A percentile compares a stretch with the other conserved stretches of the same genome.
phyloP scores from a whole-genome alignment of 2,797 vertebrate species.

The Pogoniulus pusillus region DNA sequence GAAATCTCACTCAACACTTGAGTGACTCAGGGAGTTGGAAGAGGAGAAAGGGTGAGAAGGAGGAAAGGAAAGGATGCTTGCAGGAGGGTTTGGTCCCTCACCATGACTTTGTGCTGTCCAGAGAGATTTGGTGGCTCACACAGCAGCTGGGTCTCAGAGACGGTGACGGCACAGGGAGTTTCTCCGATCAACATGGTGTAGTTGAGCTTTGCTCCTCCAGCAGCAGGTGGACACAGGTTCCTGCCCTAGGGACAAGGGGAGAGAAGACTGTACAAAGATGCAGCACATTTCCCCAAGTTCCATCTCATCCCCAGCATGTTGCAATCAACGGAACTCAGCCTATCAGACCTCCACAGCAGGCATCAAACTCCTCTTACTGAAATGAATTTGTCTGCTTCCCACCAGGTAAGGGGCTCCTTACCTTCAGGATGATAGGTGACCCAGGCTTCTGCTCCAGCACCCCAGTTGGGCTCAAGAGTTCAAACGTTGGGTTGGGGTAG shows the following conservation, averaged over 20 bases:
- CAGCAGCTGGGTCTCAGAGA: slow-evolving; percentile 96
- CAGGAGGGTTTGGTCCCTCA: background rate
- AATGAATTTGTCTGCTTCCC: background rate
- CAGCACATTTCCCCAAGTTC: background rate
- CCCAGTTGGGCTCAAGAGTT: slow-evolving; percentile 88
- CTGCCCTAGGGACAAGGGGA: slow-evolving; percentile 83
- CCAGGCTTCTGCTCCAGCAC: slow-evolving; percentile 96
- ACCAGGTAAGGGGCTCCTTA: slow-evolving; percentile 8
- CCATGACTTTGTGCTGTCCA: slow-evolving; percentile 93
- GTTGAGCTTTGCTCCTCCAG: slow-evolving; percentile 95
- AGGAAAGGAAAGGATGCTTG: background rate
- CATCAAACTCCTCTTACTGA: too few species aligned
- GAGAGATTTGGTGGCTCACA: slow-evolving; percentile 95
- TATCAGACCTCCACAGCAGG: too few species aligned
- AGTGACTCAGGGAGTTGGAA: background rate
- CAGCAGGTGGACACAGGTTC: slow-evolving; percentile 92
- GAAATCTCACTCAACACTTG: fast-evolving
- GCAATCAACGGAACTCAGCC: fast-evolving
- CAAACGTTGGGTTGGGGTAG: slow-evolving; percentile 95
- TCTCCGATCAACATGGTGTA: slow-evolving; percentile 96
- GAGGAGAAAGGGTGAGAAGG: background rate
- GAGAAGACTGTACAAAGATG: background rate
- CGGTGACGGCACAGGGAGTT: slow-evolving; percentile 91
- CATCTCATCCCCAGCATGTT: background rate
- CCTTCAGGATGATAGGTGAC: slow-evolving; percentile 98